phyloP scores from a whole-genome alignment of 2,888 invertebrate genomes.

The Acrobeloides nanus region DNA sequence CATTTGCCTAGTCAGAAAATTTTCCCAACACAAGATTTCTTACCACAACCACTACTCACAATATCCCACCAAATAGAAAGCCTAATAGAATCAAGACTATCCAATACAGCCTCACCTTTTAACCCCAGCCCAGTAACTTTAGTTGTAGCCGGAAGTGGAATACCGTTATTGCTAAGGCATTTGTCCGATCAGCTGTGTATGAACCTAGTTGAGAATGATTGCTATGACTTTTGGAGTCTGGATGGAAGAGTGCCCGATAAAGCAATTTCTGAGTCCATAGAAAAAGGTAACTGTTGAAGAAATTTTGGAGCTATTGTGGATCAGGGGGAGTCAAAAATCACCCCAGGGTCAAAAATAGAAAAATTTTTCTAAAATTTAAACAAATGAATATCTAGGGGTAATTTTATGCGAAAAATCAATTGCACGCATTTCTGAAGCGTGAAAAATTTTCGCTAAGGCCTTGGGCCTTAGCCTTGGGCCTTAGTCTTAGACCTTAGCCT shows the following conservation, averaged over 20 bases:
- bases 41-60: too few species aligned
- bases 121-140: slow-evolving; percentile 21
- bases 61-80: too few species aligned
- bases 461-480: too few species aligned
- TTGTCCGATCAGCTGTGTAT: slow-evolving; percentile 25
- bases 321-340: too few species aligned
- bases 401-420: too few species aligned
- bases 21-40: neutral
- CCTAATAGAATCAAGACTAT: too few species aligned
- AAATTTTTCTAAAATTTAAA: slow-evolving; percentile 4
- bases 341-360: too few species aligned
- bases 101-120: too few species aligned
- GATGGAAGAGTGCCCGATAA: slow-evolving; percentile 21
- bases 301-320: too few species aligned
- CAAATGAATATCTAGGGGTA: slow-evolving; percentile 8
- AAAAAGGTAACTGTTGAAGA: slow-evolving; percentile 16
- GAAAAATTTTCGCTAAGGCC: too few species aligned
- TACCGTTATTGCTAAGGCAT: slow-evolving; percentile 17
- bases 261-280: slow-evolving; percentile 25
- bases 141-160: slow-evolving; percentile 31
- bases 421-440: too few species aligned
- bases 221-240: slow-evolving; percentile 34
- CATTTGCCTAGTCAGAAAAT: neutral
- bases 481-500: too few species aligned
- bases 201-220: slow-evolving; percentile 28